phyloP scores from a whole-genome alignment of 2,113 vertebrate species.

The Nyctereutes procyonoides region DNA sequence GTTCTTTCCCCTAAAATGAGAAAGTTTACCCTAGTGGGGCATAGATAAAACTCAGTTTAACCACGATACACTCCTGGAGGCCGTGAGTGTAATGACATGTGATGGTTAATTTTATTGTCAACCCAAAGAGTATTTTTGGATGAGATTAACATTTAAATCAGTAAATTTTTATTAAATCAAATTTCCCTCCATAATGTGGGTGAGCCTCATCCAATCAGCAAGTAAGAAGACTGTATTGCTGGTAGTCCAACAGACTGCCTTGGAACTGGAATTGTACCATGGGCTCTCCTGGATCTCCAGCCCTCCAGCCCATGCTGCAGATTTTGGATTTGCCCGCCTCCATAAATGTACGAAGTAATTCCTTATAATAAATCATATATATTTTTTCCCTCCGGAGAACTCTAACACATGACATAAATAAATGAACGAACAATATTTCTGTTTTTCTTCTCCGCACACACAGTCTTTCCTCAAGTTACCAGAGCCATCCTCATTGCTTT shows the following conservation, averaged over 20 bases:
- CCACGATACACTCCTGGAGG: not conserved
- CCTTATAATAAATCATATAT: not conserved
- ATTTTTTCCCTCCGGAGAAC: not conserved
- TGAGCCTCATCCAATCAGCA: not conserved
- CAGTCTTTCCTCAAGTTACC: not conserved
- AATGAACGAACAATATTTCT: not conserved
- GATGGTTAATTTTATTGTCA: not conserved
- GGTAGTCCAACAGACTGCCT: not conserved
- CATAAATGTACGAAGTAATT: not conserved
- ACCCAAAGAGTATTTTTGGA: not conserved
- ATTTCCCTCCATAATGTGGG: not conserved
- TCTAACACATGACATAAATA: not conserved
- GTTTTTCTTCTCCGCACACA: not conserved
- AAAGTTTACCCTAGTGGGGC: not conserved
- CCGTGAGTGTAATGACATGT: not conserved
- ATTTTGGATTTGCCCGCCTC: not conserved
- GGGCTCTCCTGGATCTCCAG: not conserved
- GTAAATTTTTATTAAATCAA: not conserved
- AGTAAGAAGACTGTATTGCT: not conserved
- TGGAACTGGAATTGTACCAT: not conserved
- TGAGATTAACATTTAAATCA: not conserved
- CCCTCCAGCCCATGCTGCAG: not conserved
- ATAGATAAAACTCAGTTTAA: not conserved
- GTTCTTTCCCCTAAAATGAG: slow-evolving; percentile 3
- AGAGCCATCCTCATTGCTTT: not conserved